A percentile compares a stretch with the other conserved stretches of the same genome.
Evolutionary conservation across 2,888 invertebrate genomes (phyloP).

Genomic region (Melinaea menophilus): DNA sequence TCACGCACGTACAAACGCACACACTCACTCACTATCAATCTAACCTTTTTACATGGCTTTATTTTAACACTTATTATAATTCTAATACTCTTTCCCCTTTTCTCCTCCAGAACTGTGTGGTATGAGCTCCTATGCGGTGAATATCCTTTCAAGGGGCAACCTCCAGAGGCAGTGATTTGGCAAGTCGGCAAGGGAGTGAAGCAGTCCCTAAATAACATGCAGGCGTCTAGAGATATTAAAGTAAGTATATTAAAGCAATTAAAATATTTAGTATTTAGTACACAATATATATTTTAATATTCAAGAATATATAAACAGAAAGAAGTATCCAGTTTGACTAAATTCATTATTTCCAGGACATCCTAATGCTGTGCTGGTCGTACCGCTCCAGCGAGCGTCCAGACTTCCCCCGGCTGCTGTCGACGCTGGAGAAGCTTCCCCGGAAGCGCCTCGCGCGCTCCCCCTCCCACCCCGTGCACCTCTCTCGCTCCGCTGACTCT

Average conservation of each 20-base stretch:
- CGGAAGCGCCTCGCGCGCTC: conserved; percentile 97
- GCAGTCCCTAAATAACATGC: conserved; percentile 94
- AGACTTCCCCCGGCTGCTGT: conserved; percentile 91
- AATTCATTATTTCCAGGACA: conserved; percentile 81
- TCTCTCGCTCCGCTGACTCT: conserved; percentile 97
- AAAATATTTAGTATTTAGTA: conserved; percentile 30
- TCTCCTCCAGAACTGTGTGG: conserved; percentile 91
- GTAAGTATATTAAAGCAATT: conserved; percentile 63
- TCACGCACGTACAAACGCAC: background rate
- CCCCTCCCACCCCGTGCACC: conserved; percentile 98
- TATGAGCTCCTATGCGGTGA: conserved; percentile 97
- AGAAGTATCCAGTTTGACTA: too few species aligned
- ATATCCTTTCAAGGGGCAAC: conserved; percentile 96
- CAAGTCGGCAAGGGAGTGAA: conserved; percentile 98
- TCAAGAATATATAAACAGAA: too few species aligned
- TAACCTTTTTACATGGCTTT: too few species aligned
- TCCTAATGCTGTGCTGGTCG: conserved; percentile 98
- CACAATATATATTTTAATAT: background rate
- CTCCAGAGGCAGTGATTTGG: conserved; percentile 98
- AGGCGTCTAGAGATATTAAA: conserved; percentile 97
- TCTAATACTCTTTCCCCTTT: too few species aligned
- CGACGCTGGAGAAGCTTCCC: conserved; percentile 93
- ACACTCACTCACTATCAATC: too few species aligned
- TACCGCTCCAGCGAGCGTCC: conserved; percentile 91
- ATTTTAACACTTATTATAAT: too few species aligned